phyloP scores from a whole-genome alignment of 2,888 invertebrate genomes.

The Micoletzkya japonica region DNA sequence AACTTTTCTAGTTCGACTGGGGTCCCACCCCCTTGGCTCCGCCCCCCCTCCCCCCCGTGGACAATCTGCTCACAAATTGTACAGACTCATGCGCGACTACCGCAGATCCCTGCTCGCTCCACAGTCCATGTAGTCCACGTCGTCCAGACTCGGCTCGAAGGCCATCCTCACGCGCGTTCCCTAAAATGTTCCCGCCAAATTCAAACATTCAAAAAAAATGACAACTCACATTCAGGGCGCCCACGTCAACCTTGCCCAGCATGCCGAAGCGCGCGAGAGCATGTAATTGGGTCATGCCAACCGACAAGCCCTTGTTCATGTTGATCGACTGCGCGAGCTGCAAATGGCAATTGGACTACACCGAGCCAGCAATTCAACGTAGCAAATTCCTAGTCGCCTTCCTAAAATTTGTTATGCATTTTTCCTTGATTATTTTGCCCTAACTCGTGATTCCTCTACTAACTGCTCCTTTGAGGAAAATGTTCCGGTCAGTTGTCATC shows the following conservation, averaged over 20 bases:
- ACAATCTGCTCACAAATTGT: conserved; percentile 12
- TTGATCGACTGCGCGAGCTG: conserved; percentile 45
- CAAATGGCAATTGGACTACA: background rate
- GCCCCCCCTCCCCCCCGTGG: no score
- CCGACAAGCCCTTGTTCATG: conserved; percentile 42
- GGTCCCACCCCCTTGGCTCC: no score
- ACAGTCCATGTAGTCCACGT: conserved; percentile 36
- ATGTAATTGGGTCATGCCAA: conserved; percentile 48
- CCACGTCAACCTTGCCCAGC: conserved; percentile 30
- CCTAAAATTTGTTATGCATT: no score
- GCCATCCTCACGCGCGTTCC: conserved; percentile 27
- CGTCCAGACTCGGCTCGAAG: conserved; percentile 34
- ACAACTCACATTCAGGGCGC: conserved; percentile 17
- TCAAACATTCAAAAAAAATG: background rate
- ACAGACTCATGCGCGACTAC: conserved; percentile 4
- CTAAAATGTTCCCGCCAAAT: conserved; percentile 3
- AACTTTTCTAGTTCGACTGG: no score
- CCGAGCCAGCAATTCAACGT: background rate
- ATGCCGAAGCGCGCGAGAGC: conserved; percentile 42
- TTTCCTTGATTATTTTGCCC: background rate
- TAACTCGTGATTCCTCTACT: background rate
- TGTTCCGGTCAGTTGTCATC: no score
- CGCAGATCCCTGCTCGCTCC: conserved; percentile 25
- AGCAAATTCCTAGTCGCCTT: no score
- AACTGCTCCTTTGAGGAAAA: background rate